These are phyloP conservation scores for Lycaon pictus DNA, from an alignment of 2,113 vertebrate species.

Conservation along the genomic window DNA sequence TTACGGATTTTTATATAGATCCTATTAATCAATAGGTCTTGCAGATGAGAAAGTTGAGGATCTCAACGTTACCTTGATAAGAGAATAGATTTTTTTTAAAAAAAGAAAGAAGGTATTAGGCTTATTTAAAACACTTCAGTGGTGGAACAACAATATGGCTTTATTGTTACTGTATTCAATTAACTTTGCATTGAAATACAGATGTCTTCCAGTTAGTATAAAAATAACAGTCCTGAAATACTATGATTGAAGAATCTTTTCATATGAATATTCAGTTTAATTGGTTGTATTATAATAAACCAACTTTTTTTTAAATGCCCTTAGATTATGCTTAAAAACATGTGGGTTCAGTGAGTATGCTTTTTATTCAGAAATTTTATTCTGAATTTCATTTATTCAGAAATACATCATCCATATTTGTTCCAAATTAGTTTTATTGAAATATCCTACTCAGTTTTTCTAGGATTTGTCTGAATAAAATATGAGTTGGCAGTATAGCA, in stretches of 20 bases:
- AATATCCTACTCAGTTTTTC: conserved; percentile 36
- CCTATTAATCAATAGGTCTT: not conserved
- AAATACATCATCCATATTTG: not conserved
- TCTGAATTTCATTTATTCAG: not conserved
- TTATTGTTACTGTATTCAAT: not conserved
- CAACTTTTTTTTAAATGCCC: not conserved
- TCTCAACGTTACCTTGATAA: conserved; percentile 32
- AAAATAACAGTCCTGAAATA: not conserved
- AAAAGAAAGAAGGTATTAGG: not conserved
- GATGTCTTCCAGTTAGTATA: not conserved
- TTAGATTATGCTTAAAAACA: conserved; percentile 16
- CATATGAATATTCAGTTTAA: not conserved
- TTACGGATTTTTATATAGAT: not conserved
- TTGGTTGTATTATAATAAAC: not conserved
- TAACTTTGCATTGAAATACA: not conserved
- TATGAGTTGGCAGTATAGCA: not conserved
- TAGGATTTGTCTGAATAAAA: conserved; percentile 26
- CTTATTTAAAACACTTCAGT: not conserved
- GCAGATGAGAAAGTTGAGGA: conserved; percentile 39
- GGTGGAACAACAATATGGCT: not conserved
- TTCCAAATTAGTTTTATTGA: conserved; percentile 47
- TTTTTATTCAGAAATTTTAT: not conserved
- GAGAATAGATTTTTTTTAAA: not conserved
- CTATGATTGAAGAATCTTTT: not conserved
- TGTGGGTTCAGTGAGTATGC: not conserved